Percentiles rank a stretch among this genome's conserved stretches.
Conservation (phyloP, 2,888 invertebrate genomes). For the Pterostichus madidus region DNA sequence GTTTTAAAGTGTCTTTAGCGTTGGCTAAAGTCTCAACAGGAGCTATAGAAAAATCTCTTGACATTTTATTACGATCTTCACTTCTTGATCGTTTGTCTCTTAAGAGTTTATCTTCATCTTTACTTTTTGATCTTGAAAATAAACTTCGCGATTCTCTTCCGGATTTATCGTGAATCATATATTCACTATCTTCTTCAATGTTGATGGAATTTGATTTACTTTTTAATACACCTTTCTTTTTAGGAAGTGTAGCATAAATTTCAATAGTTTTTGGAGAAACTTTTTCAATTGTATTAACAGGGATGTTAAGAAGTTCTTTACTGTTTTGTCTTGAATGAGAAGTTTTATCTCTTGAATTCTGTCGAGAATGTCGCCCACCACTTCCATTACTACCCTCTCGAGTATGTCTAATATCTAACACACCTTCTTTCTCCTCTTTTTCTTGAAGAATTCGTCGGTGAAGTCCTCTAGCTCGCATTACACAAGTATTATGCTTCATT, state of each 20-base stretch:
- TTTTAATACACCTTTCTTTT: constrained; percentile 87
- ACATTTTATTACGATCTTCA: constrained; percentile 90
- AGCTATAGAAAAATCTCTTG: constrained; percentile 85
- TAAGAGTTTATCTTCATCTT: constrained; percentile 84
- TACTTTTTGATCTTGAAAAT: constrained; percentile 84
- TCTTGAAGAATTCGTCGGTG: constrained; percentile 87
- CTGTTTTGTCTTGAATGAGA: constrained; percentile 83
- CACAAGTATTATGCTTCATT: constrained; percentile 96
- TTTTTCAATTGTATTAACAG: constrained; percentile 74
- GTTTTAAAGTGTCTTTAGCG: constrained; percentile 79
- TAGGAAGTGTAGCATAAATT: constrained; percentile 94
- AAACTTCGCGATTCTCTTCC: constrained; percentile 85
- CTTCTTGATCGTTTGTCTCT: constrained; percentile 90
- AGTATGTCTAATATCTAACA: constrained; percentile 83
- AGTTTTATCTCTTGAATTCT: constrained; percentile 85
- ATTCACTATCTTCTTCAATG: constrained; percentile 86
- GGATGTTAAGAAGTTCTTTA: constrained; percentile 78
- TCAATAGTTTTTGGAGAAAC: constrained; percentile 84
- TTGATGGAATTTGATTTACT: constrained; percentile 82
- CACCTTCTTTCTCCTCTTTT: constrained; percentile 79
- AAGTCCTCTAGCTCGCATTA: constrained; percentile 92
- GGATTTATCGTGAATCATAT: constrained; percentile 83
- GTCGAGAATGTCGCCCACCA: constrained; percentile 85
- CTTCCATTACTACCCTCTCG: constrained; percentile 88
- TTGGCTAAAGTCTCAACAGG: constrained; percentile 78